Conservation (phyloP, 2,888 invertebrate species). For the Pelosia muscerda region DNA sequence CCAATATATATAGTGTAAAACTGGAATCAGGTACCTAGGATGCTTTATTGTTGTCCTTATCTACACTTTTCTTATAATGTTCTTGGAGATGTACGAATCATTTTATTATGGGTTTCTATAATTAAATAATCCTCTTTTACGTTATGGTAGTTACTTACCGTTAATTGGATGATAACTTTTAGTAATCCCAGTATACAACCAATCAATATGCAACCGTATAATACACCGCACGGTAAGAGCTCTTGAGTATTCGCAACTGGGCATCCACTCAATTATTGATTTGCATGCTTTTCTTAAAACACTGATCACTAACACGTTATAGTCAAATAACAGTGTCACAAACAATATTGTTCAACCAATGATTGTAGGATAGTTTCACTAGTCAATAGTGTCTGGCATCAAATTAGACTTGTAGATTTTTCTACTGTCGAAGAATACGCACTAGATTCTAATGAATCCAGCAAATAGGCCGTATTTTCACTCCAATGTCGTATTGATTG, state of each 20-base stretch:
- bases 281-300: slow-evolving; percentile 76
- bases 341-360: slow-evolving; percentile 69
- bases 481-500: slow-evolving; percentile 78
- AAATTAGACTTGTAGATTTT: slow-evolving; percentile 57
- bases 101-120: slow-evolving; percentile 22
- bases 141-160: slow-evolving; percentile 68
- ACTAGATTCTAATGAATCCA: slow-evolving; percentile 58
- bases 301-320: slow-evolving; percentile 75
- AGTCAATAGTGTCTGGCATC: slow-evolving; percentile 78
- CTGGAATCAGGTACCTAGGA: background rate
- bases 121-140: slow-evolving; percentile 22
- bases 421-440: slow-evolving; percentile 61
- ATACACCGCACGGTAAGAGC: slow-evolving; percentile 74
- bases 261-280: slow-evolving; percentile 80
- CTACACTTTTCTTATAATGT: slow-evolving; percentile 15
- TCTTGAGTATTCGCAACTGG: slow-evolving; percentile 68
- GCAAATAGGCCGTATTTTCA: slow-evolving; percentile 71
- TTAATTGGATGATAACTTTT: slow-evolving; percentile 67
- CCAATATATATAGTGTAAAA: background rate
- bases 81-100: slow-evolving; percentile 28
- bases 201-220: slow-evolving; percentile 83
- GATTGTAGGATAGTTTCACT: slow-evolving; percentile 81
- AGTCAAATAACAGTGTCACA: slow-evolving; percentile 74
- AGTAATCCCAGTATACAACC: slow-evolving; percentile 68
- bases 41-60: slow-evolving; percentile 1